Evolutionary conservation across 2,113 vertebrate species (phyloP).

Genomic region (human (Homo sapiens)): GRCh38 chr11:113066001-113066500

Average conservation of each 20-base stretch:
- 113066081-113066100: not conserved
- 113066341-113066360: slow-evolving; percentile 42
- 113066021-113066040: not conserved
- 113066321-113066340: slow-evolving; percentile 39
- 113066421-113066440: not conserved
- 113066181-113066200: not conserved
- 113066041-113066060: not conserved
- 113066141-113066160: slow-evolving; percentile 17
- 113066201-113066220: not conserved
- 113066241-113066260: slow-evolving; percentile 52
- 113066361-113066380: slow-evolving; percentile 26
- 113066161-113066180: not conserved
- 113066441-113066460: not conserved
- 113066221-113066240: not conserved
- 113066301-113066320: slow-evolving; percentile 44
- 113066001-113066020: not conserved
- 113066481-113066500: not conserved
- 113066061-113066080: not conserved
- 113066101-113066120: not conserved
- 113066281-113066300: slow-evolving; percentile 55
- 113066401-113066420: slow-evolving; percentile 10
- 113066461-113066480: not conserved
- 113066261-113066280: slow-evolving; percentile 28
- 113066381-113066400: slow-evolving; percentile 44
- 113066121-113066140: not conserved